A percentile compares a stretch with the other conserved stretches of the same genome.
Conservation (phyloP, 1,140 invertebrate species). For the Bombus breviceps region DNA sequence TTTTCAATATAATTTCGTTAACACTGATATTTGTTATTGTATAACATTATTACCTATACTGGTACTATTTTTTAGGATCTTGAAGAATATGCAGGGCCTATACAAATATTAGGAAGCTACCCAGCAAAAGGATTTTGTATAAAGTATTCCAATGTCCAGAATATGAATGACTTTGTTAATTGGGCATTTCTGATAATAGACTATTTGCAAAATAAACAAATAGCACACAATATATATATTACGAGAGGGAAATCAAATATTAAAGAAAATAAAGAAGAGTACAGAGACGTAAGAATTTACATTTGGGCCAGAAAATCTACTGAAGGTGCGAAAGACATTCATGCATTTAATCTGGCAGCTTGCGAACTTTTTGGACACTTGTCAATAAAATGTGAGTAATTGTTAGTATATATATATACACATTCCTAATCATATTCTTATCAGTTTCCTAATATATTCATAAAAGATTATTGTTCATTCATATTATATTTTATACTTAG, state of each 20-base stretch:
- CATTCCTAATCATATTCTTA: no score
- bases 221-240: slow-evolving; percentile 88
- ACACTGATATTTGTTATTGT: not conserved
- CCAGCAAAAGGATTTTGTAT: slow-evolving; percentile 87
- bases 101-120: slow-evolving; percentile 83
- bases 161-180: slow-evolving; percentile 73
- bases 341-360: slow-evolving; percentile 84
- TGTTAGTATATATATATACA: not conserved
- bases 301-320: slow-evolving; percentile 86
- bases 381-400: slow-evolving; percentile 84
- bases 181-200: slow-evolving; percentile 82
- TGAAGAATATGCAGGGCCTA: slow-evolving; percentile 79
- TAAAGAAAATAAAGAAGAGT: slow-evolving; percentile 54
- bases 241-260: slow-evolving; percentile 82
- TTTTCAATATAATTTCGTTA: not conserved
- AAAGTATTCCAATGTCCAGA: slow-evolving; percentile 79
- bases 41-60: not conserved
- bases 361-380: slow-evolving; percentile 89
- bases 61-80: slow-evolving; percentile 81
- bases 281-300: slow-evolving; percentile 83
- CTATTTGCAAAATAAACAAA: slow-evolving; percentile 83
- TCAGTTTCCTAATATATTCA: not conserved
- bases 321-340: slow-evolving; percentile 83
- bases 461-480: no score
- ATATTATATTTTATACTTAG: no score